phyloP scores from a whole-genome alignment of 2,113 vertebrate genomes.

The Phocoena sinus region DNA sequence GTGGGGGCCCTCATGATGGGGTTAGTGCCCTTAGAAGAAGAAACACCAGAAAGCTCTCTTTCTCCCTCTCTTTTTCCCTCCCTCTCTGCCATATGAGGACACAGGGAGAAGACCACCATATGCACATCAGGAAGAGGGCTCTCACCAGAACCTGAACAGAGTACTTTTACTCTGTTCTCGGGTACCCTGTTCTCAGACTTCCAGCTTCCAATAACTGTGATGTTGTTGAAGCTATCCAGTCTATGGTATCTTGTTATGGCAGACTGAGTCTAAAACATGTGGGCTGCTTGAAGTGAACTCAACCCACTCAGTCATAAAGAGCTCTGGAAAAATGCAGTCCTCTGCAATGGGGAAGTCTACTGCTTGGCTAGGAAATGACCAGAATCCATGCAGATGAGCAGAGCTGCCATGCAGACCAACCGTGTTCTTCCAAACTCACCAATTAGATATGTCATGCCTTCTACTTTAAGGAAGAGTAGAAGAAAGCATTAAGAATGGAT shows the following conservation, averaged over 20 bases:
- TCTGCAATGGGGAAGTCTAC: background rate
- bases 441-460: background rate
- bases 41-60: background rate
- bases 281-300: background rate
- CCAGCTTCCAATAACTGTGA: background rate
- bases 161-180: background rate
- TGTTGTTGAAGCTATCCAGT: background rate
- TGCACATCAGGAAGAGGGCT: background rate
- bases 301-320: too few relatives aligned
- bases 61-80: background rate
- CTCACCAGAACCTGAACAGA: background rate
- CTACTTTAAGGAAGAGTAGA: background rate
- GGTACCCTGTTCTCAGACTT: background rate
- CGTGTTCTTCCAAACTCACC: background rate
- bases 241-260: background rate
- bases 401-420: background rate
- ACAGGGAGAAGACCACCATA: background rate
- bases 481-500: background rate
- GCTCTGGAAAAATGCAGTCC: background rate
- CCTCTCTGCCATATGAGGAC: background rate
- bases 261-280: too few relatives aligned
- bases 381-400: background rate
- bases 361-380: background rate
- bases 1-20: background rate
- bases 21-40: background rate